phyloP scores from a whole-genome alignment of 2,797 vertebrate genomes.

The Channa striata region DNA sequence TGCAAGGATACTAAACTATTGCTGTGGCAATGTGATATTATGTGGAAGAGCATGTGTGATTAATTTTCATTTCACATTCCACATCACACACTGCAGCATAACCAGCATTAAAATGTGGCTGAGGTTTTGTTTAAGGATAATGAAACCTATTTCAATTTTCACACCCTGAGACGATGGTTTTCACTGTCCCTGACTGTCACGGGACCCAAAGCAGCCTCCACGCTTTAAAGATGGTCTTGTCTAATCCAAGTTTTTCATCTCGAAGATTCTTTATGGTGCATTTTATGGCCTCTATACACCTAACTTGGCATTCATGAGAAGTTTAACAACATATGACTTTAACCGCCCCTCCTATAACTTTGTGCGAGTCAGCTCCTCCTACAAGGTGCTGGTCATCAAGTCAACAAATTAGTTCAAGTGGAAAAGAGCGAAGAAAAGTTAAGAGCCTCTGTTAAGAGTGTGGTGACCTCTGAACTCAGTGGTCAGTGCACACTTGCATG shows the following conservation, averaged over 20 bases:
- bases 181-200: conserved; percentile 13
- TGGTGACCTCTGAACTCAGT: conserved; percentile 63
- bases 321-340: conserved; percentile 49
- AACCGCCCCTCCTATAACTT: conserved; percentile 25
- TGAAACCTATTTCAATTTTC: conserved; percentile 21
- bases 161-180: conserved; percentile 1
- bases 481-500: conserved; percentile 60
- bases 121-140: conserved; percentile 19
- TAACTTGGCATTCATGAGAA: conserved; percentile 51
- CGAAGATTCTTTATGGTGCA: conserved; percentile 46
- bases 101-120: conserved; percentile 3
- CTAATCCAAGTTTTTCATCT: conserved; percentile 25
- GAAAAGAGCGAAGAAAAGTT: conserved; percentile 54
- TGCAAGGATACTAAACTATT: neutral
- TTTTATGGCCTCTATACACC: conserved; percentile 54
- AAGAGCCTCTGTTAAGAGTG: conserved; percentile 50
- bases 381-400: conserved; percentile 54
- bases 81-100: conserved; percentile 30
- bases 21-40: conserved; percentile 17
- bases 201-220: conserved; percentile 4
- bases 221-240: conserved; percentile 24
- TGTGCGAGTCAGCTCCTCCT: conserved; percentile 24
- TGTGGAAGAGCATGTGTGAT: conserved; percentile 4
- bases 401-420: conserved; percentile 65
- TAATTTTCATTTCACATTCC: conserved; percentile 40